Percentiles rank a stretch among this genome's conserved stretches.
Conservation (phyloP, 2,797 vertebrate genomes). For the Phrynocephalus forsythii region DNA sequence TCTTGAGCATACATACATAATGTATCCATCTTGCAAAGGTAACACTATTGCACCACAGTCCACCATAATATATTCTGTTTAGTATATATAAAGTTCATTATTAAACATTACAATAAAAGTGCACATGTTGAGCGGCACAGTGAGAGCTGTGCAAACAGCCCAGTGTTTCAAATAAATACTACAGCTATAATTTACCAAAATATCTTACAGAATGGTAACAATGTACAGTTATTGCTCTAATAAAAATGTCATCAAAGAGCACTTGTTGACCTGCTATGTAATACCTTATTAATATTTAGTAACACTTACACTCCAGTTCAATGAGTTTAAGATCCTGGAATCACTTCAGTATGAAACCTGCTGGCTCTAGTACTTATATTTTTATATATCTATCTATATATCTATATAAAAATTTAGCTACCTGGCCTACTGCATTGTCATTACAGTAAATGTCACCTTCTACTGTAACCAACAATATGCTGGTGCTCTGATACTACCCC, state of each 20-base stretch:
- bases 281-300: constrained; percentile 74
- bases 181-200: constrained; percentile 83
- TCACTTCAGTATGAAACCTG: constrained; percentile 63
- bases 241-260: constrained; percentile 83
- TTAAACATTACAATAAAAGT: constrained; percentile 88
- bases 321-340: constrained; percentile 72
- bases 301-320: constrained; percentile 73
- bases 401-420: constrained; percentile 61
- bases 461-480: constrained; percentile 58
- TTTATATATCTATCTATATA: background rate
- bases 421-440: constrained; percentile 59
- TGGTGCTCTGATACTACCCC: constrained; percentile 47
- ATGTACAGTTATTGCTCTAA: constrained; percentile 86
- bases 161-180: constrained; percentile 84
- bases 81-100: constrained; percentile 75
- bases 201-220: constrained; percentile 81
- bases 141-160: constrained; percentile 77
- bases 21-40: constrained; percentile 59
- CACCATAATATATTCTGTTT: constrained; percentile 78
- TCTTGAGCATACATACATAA: constrained; percentile 70
- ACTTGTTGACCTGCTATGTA: constrained; percentile 77
- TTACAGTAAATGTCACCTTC: constrained; percentile 40
- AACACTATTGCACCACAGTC: constrained; percentile 76
- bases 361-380: constrained; percentile 64
- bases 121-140: constrained; percentile 85